Evolutionary conservation across 2,113 vertebrate genomes (phyloP), one percentile per base, ranked within the genome.

Genomic region (Tor tambroides): DNA sequence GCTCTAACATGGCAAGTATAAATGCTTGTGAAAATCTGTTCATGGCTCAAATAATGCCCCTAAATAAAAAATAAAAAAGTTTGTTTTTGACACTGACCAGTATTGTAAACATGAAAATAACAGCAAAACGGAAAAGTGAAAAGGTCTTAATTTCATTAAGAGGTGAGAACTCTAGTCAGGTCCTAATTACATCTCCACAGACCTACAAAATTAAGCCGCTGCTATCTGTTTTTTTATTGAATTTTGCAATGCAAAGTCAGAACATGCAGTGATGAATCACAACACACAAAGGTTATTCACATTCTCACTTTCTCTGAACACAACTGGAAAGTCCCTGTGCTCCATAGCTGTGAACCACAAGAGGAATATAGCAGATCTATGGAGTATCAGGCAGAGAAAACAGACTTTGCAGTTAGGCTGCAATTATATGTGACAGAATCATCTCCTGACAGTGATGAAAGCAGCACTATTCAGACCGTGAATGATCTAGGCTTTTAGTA

Each of bases 201-300:
- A 79, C 49, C 4, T 35, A 14, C 9, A 4, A 59, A 23, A 56
- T 11, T 12, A 23, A 19, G 19, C 10, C 12, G 19, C 51, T 35
- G 76, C 30, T 35, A 35, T 56, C 19, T 56, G 2, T 77, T 38
- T 51, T 80, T 81, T 65, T n/a, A 26, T 4, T 17, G 32, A 41
- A 26, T 28, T 9, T 8, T 43, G 38, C 38, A 81, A 65, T 81
- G 8, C 14, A 10, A 43, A 65, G n/a, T 14, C 15, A 65, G 59
- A 43, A 81, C 59, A 63, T 81, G 75, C 74, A 77, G 56, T 81
- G n/a, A 43, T 81, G 80, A 65, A 46, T 43, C 59, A 81, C 79
- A 41, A 43, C 14, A 28, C 35, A 81, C 38, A 65, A 19, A 12
- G 21, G 35, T 81, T 63, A 46, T 65, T 81, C 59, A 79, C 35